Base-by-base conservation (phyloP, 2,888 invertebrate species). In the Clusia tigrina region DNA sequence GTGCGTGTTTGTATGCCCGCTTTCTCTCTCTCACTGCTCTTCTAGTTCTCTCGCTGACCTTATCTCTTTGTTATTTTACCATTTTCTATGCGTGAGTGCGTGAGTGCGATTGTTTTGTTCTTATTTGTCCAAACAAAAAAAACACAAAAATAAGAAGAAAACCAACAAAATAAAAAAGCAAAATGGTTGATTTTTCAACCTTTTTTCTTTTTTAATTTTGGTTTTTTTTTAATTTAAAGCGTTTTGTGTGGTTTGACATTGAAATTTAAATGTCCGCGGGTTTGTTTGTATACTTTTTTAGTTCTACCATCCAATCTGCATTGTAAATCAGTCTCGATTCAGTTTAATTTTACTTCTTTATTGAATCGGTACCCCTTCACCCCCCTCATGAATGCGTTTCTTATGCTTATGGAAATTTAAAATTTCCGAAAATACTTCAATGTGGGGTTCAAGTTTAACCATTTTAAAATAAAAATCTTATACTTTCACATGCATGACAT, bases 231-330 rank as follows among this genome's bases (percentile, higher is more conserved):
- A 12, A 6, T 12, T 32, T 9, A 6, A 12, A 51, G 54, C 61
- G 58, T 58, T 68, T 73, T 74, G 76, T 73, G 74, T 70, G 74
- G 70, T 71, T 76, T 76, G 76, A 76, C 76, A 76, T 76, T 76
- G 76, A 78, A 76, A 42, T 42, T 32, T 32, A 32, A 42, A 42
- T 42, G 42, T 10, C 42, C 42, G n/a, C 10, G 42, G 42, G 42
- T 17, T n/a, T 3, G 42, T 12, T 9, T 32, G 6, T 32, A 9
- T 32, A n/a, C 32, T 9, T 32, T 32, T 12, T 32, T 32, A 9
- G 32, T 32, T 9, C 12, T 32, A 9, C 32, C 5, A 12, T 32
- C 32, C 32, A 42, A 5, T 42, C n/a, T 42, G n/a, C n/a, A 15
- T 15, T 42, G 42, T 42, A 42, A 42, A 42, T 42, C 2, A 42